Evolutionary conservation across 2,888 invertebrate genomes (phyloP), one percentile per base, ranked within the genome.

Genomic region (Chironomus riparius): DNA sequence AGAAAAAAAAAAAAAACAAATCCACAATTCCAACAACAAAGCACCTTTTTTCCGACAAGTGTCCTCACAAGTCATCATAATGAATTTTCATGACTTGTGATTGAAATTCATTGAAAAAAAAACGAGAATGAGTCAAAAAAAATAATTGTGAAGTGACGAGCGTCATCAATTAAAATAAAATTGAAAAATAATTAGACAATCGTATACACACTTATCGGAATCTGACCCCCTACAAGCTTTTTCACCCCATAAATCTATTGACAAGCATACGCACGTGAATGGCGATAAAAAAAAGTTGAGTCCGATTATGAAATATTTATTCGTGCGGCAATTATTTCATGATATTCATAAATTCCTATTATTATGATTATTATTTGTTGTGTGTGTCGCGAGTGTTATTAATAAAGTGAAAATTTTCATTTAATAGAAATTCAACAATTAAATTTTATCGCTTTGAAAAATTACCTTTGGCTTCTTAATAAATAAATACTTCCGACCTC

Each of bases 141-240:
- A 13, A 24, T 24, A 24, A 22, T 65, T 65, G 24, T 21, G 10
- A 24, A 21, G 15, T 65, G 65, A 6, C 71, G 21, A 73, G 22
- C 73, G 68, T 74, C 74, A 65, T 74, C 68, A 68, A 74, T 74
- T 65, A 74, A 74, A 68, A 24, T 61, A 68, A 68, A 74, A 74
- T 74, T 68, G 61, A 28, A 61, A 68, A 47, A 48, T 68, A 74
- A 74, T 74, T 74, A 74, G 74, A 68, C 15, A 68, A 68, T 18
- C 65, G 38, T 3, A 47, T 21, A 70, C 13, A 50, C 50, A 50
- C 50, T 21, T 4, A 24, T 65, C 13, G 10, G 24, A 24, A 22
- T 24, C 4, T 65, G 24, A 65, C 65, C 65, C 13, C 65, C 65
- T 24, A 13, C 22, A 65, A 24, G n/a, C n/a, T 4, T 24, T 24